A percentile compares a stretch with the other conserved stretches of the same genome.
phyloP scores from a whole-genome alignment of 2,797 vertebrate genomes.

The Simalia tracyae region DNA sequence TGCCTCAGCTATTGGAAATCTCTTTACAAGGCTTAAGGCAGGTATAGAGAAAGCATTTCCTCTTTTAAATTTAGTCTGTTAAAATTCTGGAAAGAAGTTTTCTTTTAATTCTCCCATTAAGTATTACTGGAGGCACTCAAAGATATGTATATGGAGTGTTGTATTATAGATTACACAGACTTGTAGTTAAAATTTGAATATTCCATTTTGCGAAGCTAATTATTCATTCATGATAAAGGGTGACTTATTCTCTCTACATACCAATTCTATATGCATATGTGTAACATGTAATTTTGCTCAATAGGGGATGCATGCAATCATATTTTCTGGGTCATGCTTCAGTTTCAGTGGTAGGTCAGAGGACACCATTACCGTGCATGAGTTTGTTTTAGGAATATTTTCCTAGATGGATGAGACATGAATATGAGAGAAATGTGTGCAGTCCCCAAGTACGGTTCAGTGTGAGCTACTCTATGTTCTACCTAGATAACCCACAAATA shows the following conservation, averaged over 20 bases:
- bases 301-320: background rate
- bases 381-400: background rate
- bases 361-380: background rate
- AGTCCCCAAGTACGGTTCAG: background rate
- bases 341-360: background rate
- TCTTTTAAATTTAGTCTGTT: slow-evolving; percentile 27
- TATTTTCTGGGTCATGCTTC: background rate
- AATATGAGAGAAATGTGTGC: background rate
- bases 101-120: background rate
- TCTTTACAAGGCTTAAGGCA: slow-evolving; percentile 46
- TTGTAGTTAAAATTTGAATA: slow-evolving; percentile 21
- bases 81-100: background rate
- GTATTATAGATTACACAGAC: background rate
- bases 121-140: background rate
- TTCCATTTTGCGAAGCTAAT: slow-evolving; percentile 11
- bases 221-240: background rate
- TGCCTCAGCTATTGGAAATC: slow-evolving; percentile 57
- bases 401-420: too few species aligned
- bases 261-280: background rate
- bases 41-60: slow-evolving; percentile 23
- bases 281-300: background rate
- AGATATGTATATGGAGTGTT: background rate
- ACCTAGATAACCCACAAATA: background rate
- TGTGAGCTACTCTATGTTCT: background rate
- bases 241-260: background rate